phyloP scores from a whole-genome alignment of 2,888 invertebrate genomes.

The Pseudococcus jackbeardsleyi region DNA sequence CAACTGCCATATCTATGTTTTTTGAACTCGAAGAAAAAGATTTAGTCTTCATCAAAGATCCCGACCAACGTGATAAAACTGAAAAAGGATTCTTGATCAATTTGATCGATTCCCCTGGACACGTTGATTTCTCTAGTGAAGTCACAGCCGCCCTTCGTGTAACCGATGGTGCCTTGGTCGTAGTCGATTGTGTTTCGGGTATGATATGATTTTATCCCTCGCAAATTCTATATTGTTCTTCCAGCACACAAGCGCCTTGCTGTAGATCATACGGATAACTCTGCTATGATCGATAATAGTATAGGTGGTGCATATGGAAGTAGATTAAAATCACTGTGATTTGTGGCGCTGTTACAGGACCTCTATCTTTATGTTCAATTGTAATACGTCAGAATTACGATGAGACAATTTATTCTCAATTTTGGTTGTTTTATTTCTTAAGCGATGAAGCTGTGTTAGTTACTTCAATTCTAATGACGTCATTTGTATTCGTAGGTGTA shows the following conservation, averaged over 20 bases:
- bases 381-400: slow-evolving; percentile 71
- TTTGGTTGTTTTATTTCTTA: neutral
- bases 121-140: slow-evolving; percentile 99
- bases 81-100: slow-evolving; percentile 99
- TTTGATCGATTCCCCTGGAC: slow-evolving; percentile 99
- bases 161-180: slow-evolving; percentile 99
- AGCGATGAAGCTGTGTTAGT: neutral
- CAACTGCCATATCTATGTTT: slow-evolving; percentile 99
- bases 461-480: neutral
- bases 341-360: slow-evolving; percentile 78
- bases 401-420: neutral
- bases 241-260: slow-evolving; percentile 62
- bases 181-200: slow-evolving; percentile 99
- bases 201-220: neutral
- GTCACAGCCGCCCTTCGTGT: slow-evolving; percentile 99
- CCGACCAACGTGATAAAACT: slow-evolving; percentile 90
- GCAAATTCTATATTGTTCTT: slow-evolving; percentile 13
- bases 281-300: slow-evolving; percentile 32
- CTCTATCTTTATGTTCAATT: slow-evolving; percentile 85
- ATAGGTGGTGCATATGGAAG: slow-evolving; percentile 54
- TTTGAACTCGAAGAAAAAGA: slow-evolving; percentile 97
- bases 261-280: slow-evolving; percentile 41
- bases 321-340: slow-evolving; percentile 48
- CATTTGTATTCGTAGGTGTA: slow-evolving; percentile 79
- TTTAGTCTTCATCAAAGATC: slow-evolving; percentile 90